Conservation (phyloP, 1,140 invertebrate genomes). For the Dendroctonus ponderosae region DNA sequence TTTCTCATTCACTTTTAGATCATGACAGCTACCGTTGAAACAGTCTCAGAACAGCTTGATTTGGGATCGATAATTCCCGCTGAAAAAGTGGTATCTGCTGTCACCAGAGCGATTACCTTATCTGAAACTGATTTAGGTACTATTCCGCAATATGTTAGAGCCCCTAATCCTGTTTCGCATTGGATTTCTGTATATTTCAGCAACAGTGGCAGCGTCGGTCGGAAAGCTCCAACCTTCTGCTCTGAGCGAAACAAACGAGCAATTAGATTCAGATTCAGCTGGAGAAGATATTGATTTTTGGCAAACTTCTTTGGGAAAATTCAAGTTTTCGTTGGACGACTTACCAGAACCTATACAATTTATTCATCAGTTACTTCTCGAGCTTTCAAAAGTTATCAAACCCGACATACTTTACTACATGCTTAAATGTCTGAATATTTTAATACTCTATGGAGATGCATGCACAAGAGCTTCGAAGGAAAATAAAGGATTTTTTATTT, state of each 20-base stretch:
- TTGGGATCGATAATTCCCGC: slow-evolving; percentile 79
- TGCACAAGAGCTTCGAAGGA: slow-evolving; percentile 84
- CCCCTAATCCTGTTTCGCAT: background rate
- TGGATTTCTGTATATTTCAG: slow-evolving; percentile 42
- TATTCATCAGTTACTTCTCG: slow-evolving; percentile 83
- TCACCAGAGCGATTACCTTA: slow-evolving; percentile 83
- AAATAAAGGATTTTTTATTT: slow-evolving; percentile 93
- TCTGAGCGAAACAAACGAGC: slow-evolving; percentile 68
- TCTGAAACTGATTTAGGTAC: slow-evolving; percentile 84
- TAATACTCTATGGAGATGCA: slow-evolving; percentile 92
- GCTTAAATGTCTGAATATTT: slow-evolving; percentile 85
- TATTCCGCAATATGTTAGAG: background rate
- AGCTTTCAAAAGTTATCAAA: slow-evolving; percentile 79
- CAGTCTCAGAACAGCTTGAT: slow-evolving; percentile 84
- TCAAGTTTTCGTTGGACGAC: slow-evolving; percentile 87
- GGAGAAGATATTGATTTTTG: slow-evolving; percentile 80
- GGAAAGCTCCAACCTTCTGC: slow-evolving; percentile 60
- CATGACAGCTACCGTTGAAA: slow-evolving; percentile 90
- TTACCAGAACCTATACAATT: slow-evolving; percentile 91
- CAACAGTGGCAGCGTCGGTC: slow-evolving; percentile 64
- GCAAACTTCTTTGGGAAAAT: slow-evolving; percentile 89
- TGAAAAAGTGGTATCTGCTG: slow-evolving; percentile 75
- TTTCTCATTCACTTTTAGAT: slow-evolving; percentile 61
- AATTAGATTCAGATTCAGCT: slow-evolving; percentile 62
- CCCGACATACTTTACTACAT: slow-evolving; percentile 93